Percentiles rank a stretch among this genome's conserved stretches.
Evolutionary conservation across 2,888 invertebrate genomes (phyloP).

Genomic region (Notodonta ziczac): DNA sequence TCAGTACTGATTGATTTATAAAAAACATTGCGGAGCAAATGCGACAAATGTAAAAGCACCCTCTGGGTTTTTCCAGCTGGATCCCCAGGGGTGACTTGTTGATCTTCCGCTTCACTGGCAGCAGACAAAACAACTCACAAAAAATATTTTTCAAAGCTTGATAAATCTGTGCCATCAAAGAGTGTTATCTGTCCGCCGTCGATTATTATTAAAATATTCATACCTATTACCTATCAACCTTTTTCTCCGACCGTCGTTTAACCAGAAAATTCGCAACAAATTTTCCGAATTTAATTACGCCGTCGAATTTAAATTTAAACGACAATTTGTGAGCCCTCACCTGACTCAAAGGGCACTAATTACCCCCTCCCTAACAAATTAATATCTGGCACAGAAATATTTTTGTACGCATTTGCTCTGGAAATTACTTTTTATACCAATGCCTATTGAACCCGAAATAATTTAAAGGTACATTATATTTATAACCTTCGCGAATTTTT

Average conservation of each 20-base stretch:
- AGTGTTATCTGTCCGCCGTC: slow-evolving; percentile 39
- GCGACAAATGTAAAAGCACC: slow-evolving; percentile 26
- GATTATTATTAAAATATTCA: slow-evolving; percentile 57
- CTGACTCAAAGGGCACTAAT: slow-evolving; percentile 59
- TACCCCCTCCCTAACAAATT: slow-evolving; percentile 55
- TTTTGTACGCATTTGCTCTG: not conserved
- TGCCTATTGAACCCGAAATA: too few relatives aligned
- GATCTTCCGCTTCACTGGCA: slow-evolving; percentile 50
- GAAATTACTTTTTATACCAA: not conserved
- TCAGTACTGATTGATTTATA: not conserved
- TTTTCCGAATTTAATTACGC: slow-evolving; percentile 54
- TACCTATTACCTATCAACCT: slow-evolving; percentile 45
- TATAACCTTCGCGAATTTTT: too few relatives aligned
- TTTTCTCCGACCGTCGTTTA: slow-evolving; percentile 54
- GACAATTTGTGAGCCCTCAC: slow-evolving; percentile 56
- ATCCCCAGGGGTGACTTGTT: slow-evolving; percentile 50
- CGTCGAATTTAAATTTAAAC: slow-evolving; percentile 60
- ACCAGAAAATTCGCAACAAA: slow-evolving; percentile 55
- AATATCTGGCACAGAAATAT: slow-evolving; percentile 38
- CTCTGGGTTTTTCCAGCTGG: slow-evolving; percentile 46
- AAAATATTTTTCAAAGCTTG: slow-evolving; percentile 36
- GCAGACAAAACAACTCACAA: slow-evolving; percentile 41
- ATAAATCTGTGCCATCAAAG: slow-evolving; percentile 40
- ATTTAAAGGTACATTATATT: too few relatives aligned
- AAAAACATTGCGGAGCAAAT: slow-evolving; percentile 10